phyloP scores from a whole-genome alignment of 2,113 vertebrate genomes.

The Zosterops pallidus region DNA sequence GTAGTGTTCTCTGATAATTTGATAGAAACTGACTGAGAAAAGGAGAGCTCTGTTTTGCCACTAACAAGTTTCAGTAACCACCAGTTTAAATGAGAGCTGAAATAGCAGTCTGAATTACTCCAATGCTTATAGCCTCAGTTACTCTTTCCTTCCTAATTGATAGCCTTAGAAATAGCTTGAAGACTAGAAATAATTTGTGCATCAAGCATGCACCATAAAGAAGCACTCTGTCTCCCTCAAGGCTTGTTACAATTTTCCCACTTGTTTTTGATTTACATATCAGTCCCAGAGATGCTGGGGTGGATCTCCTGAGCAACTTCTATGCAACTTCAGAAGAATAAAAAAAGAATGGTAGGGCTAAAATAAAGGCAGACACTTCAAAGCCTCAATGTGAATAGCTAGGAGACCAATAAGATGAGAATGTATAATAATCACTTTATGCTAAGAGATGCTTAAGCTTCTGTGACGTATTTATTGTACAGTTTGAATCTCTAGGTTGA shows the following conservation, averaged over 20 bases:
- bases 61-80: background rate
- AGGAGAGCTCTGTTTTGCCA: background rate
- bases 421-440: background rate
- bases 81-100: background rate
- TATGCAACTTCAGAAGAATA: background rate
- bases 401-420: background rate
- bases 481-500: background rate
- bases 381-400: conserved; percentile 11
- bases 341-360: background rate
- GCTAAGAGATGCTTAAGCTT: background rate
- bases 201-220: background rate
- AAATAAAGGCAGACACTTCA: conserved; percentile 33
- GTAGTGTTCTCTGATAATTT: background rate
- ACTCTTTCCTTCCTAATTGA: conserved; percentile 8
- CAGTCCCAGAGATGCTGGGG: background rate
- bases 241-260: background rate
- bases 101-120: background rate
- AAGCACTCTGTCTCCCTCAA: background rate
- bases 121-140: background rate
- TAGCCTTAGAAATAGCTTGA: background rate
- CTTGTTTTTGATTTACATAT: conserved; percentile 35
- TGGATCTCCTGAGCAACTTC: background rate
- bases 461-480: conserved; percentile 11
- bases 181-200: background rate
- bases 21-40: accelerated